Base-by-base conservation (phyloP, 2,888 invertebrate species). In the Athrips mouffetella region DNA sequence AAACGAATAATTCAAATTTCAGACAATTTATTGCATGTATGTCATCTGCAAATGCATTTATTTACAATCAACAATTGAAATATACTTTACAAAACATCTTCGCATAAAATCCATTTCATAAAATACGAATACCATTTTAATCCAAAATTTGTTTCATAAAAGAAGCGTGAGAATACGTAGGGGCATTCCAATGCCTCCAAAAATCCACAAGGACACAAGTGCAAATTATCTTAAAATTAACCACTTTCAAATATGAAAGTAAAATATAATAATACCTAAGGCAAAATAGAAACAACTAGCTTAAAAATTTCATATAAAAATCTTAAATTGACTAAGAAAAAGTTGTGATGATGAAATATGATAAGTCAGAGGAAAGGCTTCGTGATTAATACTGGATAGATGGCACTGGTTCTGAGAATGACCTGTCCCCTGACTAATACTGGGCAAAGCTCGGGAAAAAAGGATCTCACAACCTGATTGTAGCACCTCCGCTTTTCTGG, bases 131-230 rank as follows among this genome's bases (percentile, higher is more conserved):
- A 82, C 73, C 75, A 73, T 74, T 79, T 70, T 70, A 69, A 74
- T 77, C 67, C 70, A 70, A 75, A 73, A 75, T 70, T 65, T 74
- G 37, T 70, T 59, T 73, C 52, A 66, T 65, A 70, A 58, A 79
- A 75, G 62, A 81, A 86, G 86, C 86, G 81, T 85, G 85, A 77
- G 64, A 82, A 78, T 84, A 85, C 81, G 82, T 80, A 67, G 54
- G 61, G 80, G 78, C 82, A 76, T 63, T 62, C 58, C 58, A 59
- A 73, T 72, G 79, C 78, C 83, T 60, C 62, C 61, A 68, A 76
- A 77, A 50, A 85, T 88, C 88, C 88, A 88, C 88, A 88, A 88
- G 87, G 88, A 83, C 88, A 85, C 88, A 88, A 88, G 88, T 88
- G 88, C 87, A 79, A 75, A 75, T 73, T 68, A 79, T 72, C 82